A percentile compares a stretch with the other conserved stretches of the same genome.
Conservation (phyloP, 1,140 invertebrate species). For the Drosophila navojoa region DNA sequence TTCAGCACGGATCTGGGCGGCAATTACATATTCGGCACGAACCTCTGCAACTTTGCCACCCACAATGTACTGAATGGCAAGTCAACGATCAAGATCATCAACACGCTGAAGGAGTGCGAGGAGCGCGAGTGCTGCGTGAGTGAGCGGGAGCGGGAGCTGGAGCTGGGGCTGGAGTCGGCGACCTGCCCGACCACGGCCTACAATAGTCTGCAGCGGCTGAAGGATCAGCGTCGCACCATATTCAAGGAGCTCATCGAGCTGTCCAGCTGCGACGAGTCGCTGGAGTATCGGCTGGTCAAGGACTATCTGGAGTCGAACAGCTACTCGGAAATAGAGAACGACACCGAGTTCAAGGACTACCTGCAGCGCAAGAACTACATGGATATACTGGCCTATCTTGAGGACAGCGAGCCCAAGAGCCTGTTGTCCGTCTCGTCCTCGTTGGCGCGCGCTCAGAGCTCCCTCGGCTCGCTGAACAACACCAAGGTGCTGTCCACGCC, state of each 20-base stretch:
- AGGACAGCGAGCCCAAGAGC: slow-evolving; percentile 59
- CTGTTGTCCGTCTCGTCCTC: slow-evolving; percentile 64
- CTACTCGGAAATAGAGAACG: slow-evolving; percentile 76
- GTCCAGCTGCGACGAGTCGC: slow-evolving; percentile 70
- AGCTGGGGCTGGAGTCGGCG: neutral
- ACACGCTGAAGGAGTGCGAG: slow-evolving; percentile 60
- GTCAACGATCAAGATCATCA: slow-evolving; percentile 65
- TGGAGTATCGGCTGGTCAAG: slow-evolving; percentile 71
- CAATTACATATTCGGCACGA: slow-evolving; percentile 71
- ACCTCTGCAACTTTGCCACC: slow-evolving; percentile 65
- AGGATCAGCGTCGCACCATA: slow-evolving; percentile 67
- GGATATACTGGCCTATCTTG: slow-evolving; percentile 70
- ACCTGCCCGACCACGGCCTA: slow-evolving; percentile 2
- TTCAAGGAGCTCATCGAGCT: slow-evolving; percentile 74
- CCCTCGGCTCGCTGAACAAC: slow-evolving; percentile 59
- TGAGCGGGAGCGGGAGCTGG: slow-evolving; percentile 8
- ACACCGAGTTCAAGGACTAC: slow-evolving; percentile 73
- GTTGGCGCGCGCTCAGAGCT: slow-evolving; percentile 62
- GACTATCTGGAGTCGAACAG: slow-evolving; percentile 76
- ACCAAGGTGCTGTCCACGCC: slow-evolving; percentile 60
- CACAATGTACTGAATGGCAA: slow-evolving; percentile 69
- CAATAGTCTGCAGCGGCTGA: slow-evolving; percentile 62
- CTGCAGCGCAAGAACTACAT: slow-evolving; percentile 72
- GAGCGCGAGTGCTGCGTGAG: slow-evolving; percentile 12
- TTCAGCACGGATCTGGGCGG: slow-evolving; percentile 13